Evolutionary conservation across 2,888 invertebrate genomes (phyloP).

Genomic region (Deroplatys truncata): DNA sequence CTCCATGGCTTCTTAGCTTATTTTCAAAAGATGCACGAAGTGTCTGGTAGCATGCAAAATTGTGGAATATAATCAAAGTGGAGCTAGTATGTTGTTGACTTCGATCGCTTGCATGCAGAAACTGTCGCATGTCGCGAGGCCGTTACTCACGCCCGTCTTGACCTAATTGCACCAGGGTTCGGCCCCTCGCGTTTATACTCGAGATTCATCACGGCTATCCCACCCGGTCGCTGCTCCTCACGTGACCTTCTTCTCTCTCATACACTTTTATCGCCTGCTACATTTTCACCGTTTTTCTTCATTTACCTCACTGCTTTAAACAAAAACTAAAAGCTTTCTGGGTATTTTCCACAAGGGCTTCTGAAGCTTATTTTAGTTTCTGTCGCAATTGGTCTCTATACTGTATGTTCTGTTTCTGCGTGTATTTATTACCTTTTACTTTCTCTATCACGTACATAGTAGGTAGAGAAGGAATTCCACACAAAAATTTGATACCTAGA

Average conservation of each 20-base stretch:
- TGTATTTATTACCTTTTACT: no score
- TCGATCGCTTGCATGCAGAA: background rate
- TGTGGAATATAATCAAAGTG: background rate
- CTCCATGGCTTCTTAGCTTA: background rate
- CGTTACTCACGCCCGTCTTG: background rate
- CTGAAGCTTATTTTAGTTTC: no score
- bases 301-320: background rate
- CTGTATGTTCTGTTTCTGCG: no score
- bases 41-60: background rate
- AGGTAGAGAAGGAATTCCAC: no score
- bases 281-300: background rate
- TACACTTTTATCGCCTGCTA: background rate
- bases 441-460: no score
- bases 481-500: no score
- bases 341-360: no score
- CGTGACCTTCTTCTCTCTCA: background rate
- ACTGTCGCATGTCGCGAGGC: background rate
- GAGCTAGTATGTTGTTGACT: background rate
- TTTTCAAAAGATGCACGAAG: background rate
- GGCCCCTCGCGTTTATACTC: background rate
- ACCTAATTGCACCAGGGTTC: slow-evolving; percentile 3
- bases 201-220: background rate
- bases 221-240: background rate
- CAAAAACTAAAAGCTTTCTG: background rate
- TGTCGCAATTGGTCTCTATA: no score